Percentiles rank a stretch among this genome's conserved stretches.
Evolutionary conservation across 2,888 invertebrate genomes (phyloP).

Genomic region (Chrysomela aeneicollis): DNA sequence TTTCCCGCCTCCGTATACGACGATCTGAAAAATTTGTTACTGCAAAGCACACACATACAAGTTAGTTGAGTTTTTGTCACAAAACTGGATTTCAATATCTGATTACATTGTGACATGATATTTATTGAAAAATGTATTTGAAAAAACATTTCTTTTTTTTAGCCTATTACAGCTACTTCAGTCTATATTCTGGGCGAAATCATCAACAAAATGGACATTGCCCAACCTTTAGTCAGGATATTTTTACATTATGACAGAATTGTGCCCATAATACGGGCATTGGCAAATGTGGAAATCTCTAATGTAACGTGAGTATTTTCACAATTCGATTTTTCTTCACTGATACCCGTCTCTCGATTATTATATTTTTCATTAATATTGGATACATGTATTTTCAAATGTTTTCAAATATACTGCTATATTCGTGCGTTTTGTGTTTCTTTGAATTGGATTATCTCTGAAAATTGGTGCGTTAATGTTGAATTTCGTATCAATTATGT

Average conservation of each 20-base stretch:
- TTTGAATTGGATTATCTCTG: no score
- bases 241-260: constrained; percentile 88
- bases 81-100: not conserved
- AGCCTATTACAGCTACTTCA: constrained; percentile 81
- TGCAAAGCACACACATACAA: constrained; percentile 74
- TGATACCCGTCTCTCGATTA: no score
- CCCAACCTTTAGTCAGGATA: constrained; percentile 86
- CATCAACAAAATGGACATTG: constrained; percentile 87
- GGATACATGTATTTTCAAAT: no score
- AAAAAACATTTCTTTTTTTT: constrained; percentile 51
- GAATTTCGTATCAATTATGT: no score
- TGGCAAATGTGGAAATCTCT: constrained; percentile 90
- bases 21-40: constrained; percentile 76
- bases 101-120: not conserved
- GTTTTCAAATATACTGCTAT: no score
- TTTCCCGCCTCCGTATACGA: constrained; percentile 85
- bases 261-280: constrained; percentile 81
- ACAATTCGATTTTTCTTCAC: no score
- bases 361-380: no score
- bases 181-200: constrained; percentile 88
- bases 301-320: constrained; percentile 77
- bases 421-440: no score
- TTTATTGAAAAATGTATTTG: no score
- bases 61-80: constrained; percentile 58
- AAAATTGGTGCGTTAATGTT: no score